Percentiles rank a stretch among this genome's conserved stretches.
Evolutionary conservation across 1,140 invertebrate species (phyloP).

Genomic region (Drosophila erecta): DNA sequence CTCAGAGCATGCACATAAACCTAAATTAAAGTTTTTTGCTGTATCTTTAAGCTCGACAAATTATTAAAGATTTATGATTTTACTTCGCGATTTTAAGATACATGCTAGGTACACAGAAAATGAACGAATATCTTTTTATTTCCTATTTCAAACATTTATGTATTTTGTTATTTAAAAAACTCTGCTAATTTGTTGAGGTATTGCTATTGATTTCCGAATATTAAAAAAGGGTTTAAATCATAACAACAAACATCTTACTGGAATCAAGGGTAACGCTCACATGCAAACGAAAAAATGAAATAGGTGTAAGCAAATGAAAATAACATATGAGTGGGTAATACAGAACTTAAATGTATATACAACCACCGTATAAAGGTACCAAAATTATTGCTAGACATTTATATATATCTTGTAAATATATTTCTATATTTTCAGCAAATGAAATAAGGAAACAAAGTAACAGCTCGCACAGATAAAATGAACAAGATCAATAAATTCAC

Average conservation of each 20-base stretch:
- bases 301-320: background rate
- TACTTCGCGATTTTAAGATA: too few species aligned
- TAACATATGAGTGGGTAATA: background rate
- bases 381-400: conserved; percentile 20
- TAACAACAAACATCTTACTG: background rate
- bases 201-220: background rate
- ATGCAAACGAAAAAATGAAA: conserved; percentile 22
- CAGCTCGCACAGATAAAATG: conserved; percentile 50
- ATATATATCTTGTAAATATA: conserved; percentile 20
- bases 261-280: conserved; percentile 3
- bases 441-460: conserved; percentile 15
- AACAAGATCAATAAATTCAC: conserved; percentile 86
- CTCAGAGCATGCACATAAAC: background rate
- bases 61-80: too few species aligned
- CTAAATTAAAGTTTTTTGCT: too few species aligned
- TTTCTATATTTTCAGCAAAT: conserved; percentile 19
- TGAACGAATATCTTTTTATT: too few species aligned
- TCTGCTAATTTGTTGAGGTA: background rate
- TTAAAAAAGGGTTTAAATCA: background rate
- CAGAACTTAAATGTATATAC: conserved; percentile 4
- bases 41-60: too few species aligned
- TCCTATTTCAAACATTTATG: too few species aligned
- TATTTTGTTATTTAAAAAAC: too few species aligned
- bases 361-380: conserved; percentile 1
- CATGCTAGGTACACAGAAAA: too few species aligned